These are phyloP conservation scores for Butorides virescens DNA, from an alignment of 2,113 vertebrate genomes.

Conservation along the genomic window DNA sequence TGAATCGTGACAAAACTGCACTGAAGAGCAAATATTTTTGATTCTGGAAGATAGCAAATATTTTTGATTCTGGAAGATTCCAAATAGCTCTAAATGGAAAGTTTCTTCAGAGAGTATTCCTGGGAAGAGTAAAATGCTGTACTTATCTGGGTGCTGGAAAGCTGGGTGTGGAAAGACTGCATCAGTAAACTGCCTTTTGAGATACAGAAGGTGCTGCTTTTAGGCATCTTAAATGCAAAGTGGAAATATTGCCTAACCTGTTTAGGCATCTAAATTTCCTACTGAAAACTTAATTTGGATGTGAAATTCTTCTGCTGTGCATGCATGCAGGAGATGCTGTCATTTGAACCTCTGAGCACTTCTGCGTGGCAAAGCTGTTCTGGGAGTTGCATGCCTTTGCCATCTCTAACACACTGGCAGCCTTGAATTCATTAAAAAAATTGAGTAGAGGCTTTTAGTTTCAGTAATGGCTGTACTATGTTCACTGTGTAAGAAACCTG, in stretches of 20 bases:
- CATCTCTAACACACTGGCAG: background rate
- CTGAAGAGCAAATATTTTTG: background rate
- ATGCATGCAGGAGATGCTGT: background rate
- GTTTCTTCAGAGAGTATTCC: background rate
- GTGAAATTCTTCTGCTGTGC: background rate
- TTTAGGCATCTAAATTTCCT: background rate
- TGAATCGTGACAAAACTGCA: background rate
- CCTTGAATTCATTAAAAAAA: background rate
- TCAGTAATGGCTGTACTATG: background rate
- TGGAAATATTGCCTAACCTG: background rate
- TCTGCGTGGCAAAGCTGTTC: background rate
- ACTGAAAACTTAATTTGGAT: background rate
- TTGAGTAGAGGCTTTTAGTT: background rate
- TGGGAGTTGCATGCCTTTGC: background rate
- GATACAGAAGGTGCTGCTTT: background rate
- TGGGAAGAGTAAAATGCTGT: background rate
- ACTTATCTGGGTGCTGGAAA: background rate
- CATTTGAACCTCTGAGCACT: background rate
- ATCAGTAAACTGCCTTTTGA: background rate
- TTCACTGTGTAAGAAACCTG: background rate
- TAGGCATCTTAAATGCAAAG: background rate
- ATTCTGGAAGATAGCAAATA: background rate
- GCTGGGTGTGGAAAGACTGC: background rate
- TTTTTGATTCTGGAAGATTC: background rate
- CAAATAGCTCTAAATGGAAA: background rate